These are phyloP conservation scores for Archilochus colubris DNA, from an alignment of 2,113 vertebrate genomes.

Conservation along the genomic window DNA sequence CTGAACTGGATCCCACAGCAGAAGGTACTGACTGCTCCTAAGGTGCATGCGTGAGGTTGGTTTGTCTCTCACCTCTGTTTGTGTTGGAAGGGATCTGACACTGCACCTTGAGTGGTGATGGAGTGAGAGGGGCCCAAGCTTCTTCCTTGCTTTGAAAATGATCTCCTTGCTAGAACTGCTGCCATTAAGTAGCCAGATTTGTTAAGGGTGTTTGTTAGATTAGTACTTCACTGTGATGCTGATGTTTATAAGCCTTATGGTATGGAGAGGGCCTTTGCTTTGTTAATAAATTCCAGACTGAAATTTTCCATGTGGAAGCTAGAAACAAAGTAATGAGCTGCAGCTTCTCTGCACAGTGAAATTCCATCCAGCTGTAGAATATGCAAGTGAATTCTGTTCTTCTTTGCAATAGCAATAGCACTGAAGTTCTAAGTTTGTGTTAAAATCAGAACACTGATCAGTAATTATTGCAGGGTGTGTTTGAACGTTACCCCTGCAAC, in stretches of 20 bases:
- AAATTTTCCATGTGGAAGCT: not conserved
- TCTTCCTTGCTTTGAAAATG: not conserved
- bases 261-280: not conserved
- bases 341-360: not conserved
- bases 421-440: not conserved
- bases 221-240: not conserved
- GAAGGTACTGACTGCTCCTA: slow-evolving; percentile 46
- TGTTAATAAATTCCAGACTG: slow-evolving; percentile 19
- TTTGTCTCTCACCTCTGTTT: rapidly evolving
- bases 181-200: not conserved
- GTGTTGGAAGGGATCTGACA: rapidly evolving
- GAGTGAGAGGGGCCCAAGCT: not conserved
- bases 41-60: rapidly evolving
- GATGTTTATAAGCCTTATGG: not conserved
- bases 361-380: not conserved
- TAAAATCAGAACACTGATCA: not conserved
- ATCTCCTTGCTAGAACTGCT: not conserved
- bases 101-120: rapidly evolving
- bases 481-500: not conserved
- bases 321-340: not conserved
- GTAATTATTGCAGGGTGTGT: not conserved
- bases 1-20: slow-evolving; percentile 18
- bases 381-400: not conserved
- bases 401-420: not conserved
- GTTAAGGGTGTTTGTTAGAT: not conserved